phyloP scores from a whole-genome alignment of 2,113 vertebrate genomes.

The Alethe diademata region DNA sequence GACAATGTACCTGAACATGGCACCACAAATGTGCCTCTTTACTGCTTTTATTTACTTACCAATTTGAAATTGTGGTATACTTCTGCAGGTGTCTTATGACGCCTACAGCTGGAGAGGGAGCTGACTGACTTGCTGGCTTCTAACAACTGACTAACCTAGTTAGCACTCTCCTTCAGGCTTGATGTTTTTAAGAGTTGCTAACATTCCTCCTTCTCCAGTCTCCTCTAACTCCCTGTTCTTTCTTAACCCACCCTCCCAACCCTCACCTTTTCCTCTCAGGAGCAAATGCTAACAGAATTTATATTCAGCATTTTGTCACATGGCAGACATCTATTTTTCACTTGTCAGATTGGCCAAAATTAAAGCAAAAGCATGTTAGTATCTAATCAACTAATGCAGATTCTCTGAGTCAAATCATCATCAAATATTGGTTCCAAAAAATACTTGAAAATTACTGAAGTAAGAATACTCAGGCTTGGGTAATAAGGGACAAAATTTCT shows the following conservation, averaged over 20 bases:
- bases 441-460: not conserved
- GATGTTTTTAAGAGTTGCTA: not conserved
- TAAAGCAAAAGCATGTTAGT: not conserved
- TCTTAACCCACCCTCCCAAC: not conserved
- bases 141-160: not conserved
- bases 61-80: not conserved
- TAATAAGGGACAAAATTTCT: not conserved
- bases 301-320: constrained; percentile 38
- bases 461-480: not conserved
- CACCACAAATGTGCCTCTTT: not conserved
- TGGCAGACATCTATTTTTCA: constrained; percentile 43
- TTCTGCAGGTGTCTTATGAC: not conserved
- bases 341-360: constrained; percentile 37
- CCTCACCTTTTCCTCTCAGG: constrained; percentile 1
- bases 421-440: not conserved
- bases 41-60: not conserved
- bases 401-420: not conserved
- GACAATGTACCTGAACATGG: not conserved
- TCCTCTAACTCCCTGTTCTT: not conserved
- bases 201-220: not conserved
- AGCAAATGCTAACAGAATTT: constrained; percentile 45
- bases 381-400: not conserved
- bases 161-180: not conserved
- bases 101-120: not conserved
- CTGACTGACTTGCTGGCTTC: not conserved